Evolutionary conservation across 2,797 vertebrate species (phyloP).

Genomic region (Salarias fasciatus): DNA sequence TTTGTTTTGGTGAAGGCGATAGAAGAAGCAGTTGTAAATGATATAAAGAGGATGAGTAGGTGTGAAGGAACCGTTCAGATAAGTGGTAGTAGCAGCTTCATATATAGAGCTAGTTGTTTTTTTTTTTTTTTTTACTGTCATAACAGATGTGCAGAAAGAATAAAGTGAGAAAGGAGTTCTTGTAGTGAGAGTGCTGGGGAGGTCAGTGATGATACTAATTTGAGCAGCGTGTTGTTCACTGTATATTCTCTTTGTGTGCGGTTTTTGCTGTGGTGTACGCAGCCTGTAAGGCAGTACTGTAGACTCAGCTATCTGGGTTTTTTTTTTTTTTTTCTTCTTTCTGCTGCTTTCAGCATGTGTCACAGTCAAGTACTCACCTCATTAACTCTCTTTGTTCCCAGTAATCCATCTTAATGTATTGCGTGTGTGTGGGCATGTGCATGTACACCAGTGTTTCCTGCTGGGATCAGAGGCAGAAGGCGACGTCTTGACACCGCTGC

Average conservation of each 20-base stretch:
- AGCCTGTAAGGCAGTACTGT: conserved; percentile 21
- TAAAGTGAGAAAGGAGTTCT: neutral
- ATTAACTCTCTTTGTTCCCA: conserved; percentile 62
- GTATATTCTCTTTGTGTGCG: neutral
- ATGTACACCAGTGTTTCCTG: conserved; percentile 7
- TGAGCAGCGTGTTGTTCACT: neutral
- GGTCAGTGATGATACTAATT: neutral
- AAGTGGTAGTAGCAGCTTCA: too few relatives aligned
- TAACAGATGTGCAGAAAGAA: too few relatives aligned
- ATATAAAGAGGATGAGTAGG: too few relatives aligned
- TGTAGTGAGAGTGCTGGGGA: neutral
- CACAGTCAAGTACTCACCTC: conserved; percentile 64
- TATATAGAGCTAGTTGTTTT: too few relatives aligned
- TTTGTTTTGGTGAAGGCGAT: too few relatives aligned
- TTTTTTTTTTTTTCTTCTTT: conserved; percentile 14
- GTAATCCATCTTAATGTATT: conserved; percentile 48
- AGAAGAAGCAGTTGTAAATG: too few relatives aligned
- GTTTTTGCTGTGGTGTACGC: conserved; percentile 1
- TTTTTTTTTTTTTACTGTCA: too few relatives aligned
- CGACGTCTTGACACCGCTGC: neutral
- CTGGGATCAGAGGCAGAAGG: conserved; percentile 25
- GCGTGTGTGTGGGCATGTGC: conserved; percentile 13
- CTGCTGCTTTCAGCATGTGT: conserved; percentile 68
- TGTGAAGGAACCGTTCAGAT: too few relatives aligned
- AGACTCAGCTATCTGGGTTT: conserved; percentile 44